Base-by-base conservation (phyloP, 2,113 vertebrate genomes). In the Lates calcarifer region DNA sequence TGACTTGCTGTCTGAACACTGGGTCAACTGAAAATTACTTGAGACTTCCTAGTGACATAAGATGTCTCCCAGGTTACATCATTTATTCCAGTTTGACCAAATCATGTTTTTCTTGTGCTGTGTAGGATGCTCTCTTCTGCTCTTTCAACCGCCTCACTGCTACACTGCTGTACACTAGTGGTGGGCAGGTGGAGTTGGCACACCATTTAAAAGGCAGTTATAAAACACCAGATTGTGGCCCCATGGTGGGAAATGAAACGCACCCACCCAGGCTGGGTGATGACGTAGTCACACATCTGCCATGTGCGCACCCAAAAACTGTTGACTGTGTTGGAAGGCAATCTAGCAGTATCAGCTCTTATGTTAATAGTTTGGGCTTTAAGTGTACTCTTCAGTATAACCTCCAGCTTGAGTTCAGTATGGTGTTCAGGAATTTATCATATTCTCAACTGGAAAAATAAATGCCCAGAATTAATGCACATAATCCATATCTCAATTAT, bases 121-220 rank as follows among this genome's bases (percentile, higher is more conserved):
- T 69, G 74, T 78, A 53, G 63, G 74, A 56, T 29, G 74, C 37
- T 79, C 10, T 80, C 43, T 65, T 24, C 10, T 65, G 67, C 60
- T 57, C 22, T 81, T 35, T 76, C 57, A 60, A 3, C 56, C 11
- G 15, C 61, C 67, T 65, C 51, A 31, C 43, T 74, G 64, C 58
- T 24, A 13, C 45, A 28, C 53, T 79, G 41, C 64, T 66, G 18
- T 47, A 35, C 70, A 51, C 57, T 20, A 6, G 26, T 60, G 41
- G 80, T 79, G 68, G 74, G 79, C 70, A 82, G 80, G 71, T 76
- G 33, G 60, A 83, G 37, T 41, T 76, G 62, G 72, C 85, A 73
- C 62, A 74, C 28, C 0, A 1, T 68, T 64, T 49, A 6, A 64
- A 63, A 45, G 7, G 7, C 51, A 26, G 22, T 77, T 69, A 65